Evolutionary conservation across 2,113 vertebrate species (phyloP).

Genomic region (Cyphomyrus plagiostoma): DNA sequence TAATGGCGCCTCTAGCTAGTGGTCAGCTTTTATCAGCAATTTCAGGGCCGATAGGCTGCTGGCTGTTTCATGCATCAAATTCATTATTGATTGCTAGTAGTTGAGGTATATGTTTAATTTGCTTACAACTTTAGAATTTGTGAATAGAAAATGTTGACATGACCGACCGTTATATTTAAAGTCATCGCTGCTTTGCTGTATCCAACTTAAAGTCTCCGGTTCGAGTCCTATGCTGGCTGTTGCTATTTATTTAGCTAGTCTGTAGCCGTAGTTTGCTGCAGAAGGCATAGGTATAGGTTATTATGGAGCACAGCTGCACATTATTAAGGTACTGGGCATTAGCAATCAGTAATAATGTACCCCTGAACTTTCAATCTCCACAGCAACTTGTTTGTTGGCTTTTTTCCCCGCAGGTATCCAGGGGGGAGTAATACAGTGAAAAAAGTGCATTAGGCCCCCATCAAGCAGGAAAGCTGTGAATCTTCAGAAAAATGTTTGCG

Average conservation of each 20-base stretch:
- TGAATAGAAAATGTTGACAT: background rate
- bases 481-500: background rate
- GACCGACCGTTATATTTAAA: background rate
- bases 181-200: background rate
- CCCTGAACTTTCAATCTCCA: background rate
- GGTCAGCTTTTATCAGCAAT: background rate
- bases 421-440: background rate
- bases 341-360: background rate
- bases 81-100: background rate
- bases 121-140: background rate
- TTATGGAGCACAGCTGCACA: background rate
- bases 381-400: background rate
- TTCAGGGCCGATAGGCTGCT: background rate
- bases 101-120: background rate
- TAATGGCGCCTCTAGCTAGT: background rate
- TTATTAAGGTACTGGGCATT: background rate
- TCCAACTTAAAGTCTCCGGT: background rate
- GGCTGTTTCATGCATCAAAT: background rate
- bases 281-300: background rate
- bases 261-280: background rate
- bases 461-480: background rate
- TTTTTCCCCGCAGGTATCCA: background rate
- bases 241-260: background rate
- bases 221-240: background rate
- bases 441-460: background rate